phyloP scores from a whole-genome alignment of 2,888 invertebrate genomes.

The Reticulitermes lucifugus region DNA sequence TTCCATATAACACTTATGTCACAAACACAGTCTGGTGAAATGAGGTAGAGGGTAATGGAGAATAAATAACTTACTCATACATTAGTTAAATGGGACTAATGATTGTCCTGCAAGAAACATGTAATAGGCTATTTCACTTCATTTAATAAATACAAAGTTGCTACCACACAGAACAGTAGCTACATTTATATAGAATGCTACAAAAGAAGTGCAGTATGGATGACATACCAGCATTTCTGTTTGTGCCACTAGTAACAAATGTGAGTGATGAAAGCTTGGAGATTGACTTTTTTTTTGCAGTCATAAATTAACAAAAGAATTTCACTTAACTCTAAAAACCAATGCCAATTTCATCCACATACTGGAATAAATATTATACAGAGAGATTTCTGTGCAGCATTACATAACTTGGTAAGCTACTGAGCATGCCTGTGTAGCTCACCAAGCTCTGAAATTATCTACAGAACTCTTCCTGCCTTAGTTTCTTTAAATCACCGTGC shows the following conservation, averaged over 20 bases:
- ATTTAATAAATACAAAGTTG: too few relatives aligned
- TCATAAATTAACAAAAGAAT: neutral
- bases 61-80: conserved; percentile 6
- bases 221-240: neutral
- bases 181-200: neutral
- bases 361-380: too few relatives aligned
- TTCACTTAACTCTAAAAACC: neutral
- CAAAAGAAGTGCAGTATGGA: neutral
- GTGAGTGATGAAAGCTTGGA: neutral
- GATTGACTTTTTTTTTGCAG: neutral
- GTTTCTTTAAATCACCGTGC: too few relatives aligned
- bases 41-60: conserved; percentile 29
- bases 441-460: too few relatives aligned
- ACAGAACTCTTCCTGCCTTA: too few relatives aligned
- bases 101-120: conserved; percentile 37
- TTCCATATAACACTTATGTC: neutral
- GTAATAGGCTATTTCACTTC: neutral
- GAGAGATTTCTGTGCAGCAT: too few relatives aligned
- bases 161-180: neutral
- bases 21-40: conserved; percentile 33
- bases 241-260: neutral
- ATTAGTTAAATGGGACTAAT: conserved; percentile 18
- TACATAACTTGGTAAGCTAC: too few relatives aligned
- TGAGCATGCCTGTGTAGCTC: too few relatives aligned
- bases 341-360: neutral